These are phyloP conservation scores for Drosophila lacicola DNA, from an alignment of 2,888 invertebrate species.

Conservation along the genomic window DNA sequence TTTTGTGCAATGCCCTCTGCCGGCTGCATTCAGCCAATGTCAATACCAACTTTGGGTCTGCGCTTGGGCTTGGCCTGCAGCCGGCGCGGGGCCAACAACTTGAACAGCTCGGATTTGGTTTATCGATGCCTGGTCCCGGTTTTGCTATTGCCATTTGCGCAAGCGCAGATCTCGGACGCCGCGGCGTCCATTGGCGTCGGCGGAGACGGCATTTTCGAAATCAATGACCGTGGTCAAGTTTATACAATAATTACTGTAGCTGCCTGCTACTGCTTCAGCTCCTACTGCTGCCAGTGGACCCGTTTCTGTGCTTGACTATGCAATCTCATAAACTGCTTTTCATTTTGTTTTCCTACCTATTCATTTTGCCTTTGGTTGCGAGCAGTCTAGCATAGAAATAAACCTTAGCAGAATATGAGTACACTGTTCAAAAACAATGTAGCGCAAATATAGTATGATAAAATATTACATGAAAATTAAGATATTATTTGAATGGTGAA, in stretches of 20 bases:
- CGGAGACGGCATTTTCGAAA: slow-evolving; percentile 71
- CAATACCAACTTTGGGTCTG: slow-evolving; percentile 44
- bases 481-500: too few relatives aligned
- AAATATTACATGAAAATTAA: too few relatives aligned
- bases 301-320: slow-evolving; percentile 50
- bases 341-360: slow-evolving; percentile 5
- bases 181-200: slow-evolving; percentile 11
- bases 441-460: too few relatives aligned
- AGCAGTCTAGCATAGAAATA: slow-evolving; percentile 30
- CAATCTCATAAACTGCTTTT: slow-evolving; percentile 48
- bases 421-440: neutral
- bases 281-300: slow-evolving; percentile 45
- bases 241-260: slow-evolving; percentile 58
- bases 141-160: slow-evolving; percentile 65
- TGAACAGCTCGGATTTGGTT: slow-evolving; percentile 18
- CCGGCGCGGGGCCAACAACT: slow-evolving; percentile 14
- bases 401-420: slow-evolving; percentile 23
- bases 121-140: slow-evolving; percentile 35
- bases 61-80: slow-evolving; percentile 23
- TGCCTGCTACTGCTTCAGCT: neutral
- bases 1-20: slow-evolving; percentile 50
- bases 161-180: slow-evolving; percentile 62
- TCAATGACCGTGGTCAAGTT: slow-evolving; percentile 82
- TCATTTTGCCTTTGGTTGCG: slow-evolving; percentile 13
- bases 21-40: slow-evolving; percentile 53